Conservation (phyloP, 2,797 vertebrate species). For the Peromyscus eremicus region DNA sequence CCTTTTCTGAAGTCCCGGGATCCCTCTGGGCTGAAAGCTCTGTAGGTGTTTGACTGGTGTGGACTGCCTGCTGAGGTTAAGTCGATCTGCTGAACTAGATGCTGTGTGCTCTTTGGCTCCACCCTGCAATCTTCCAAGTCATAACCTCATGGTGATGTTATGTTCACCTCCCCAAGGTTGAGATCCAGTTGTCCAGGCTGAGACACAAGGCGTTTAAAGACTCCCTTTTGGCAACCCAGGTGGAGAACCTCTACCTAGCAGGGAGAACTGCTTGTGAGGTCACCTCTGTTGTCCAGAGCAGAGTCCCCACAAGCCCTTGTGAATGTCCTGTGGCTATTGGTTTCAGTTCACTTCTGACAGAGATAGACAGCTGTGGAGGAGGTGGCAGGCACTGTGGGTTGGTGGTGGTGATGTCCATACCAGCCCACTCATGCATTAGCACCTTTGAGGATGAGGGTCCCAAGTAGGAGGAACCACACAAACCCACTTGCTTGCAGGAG, state of each 20-base stretch:
- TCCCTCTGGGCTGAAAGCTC: neutral
- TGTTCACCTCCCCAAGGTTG: neutral
- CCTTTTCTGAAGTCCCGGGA: neutral
- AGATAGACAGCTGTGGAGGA: neutral
- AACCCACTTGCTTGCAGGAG: neutral
- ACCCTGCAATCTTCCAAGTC: neutral
- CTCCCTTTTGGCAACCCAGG: too few relatives aligned
- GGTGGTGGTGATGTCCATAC: neutral
- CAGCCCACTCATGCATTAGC: neutral
- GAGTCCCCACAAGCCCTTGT: neutral
- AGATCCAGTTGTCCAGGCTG: neutral
- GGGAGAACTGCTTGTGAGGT: neutral
- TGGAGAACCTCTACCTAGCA: neutral
- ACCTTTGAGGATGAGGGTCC: neutral
- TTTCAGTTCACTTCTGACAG: neutral
- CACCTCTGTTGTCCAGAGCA: neutral
- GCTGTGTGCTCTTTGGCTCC: neutral
- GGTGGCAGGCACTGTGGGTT: fast-evolving
- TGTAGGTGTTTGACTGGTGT: too few relatives aligned
- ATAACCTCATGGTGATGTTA: neutral
- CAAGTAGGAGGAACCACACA: neutral
- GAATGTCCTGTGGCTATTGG: neutral
- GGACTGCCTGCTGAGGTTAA: neutral
- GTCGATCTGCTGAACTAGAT: too few relatives aligned
- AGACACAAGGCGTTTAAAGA: fast-evolving